Percentiles rank a stretch among this genome's conserved stretches.
Conservation (phyloP, 2,113 vertebrate genomes). For the Plecotus auritus region DNA sequence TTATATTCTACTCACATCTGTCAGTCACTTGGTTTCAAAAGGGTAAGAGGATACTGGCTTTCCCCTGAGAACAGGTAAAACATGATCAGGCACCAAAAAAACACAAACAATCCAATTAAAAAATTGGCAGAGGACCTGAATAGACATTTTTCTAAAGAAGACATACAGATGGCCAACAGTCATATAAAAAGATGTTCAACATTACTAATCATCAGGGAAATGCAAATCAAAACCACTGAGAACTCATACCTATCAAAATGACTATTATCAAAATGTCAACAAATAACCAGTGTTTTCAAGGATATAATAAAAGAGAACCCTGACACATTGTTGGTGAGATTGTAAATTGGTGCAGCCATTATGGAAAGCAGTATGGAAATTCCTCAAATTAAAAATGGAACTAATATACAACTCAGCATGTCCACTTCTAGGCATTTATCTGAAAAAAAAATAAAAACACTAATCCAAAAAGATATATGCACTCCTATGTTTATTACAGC, state of each 20-base stretch:
- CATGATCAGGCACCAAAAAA: not conserved
- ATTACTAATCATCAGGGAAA: not conserved
- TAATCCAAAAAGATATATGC: not conserved
- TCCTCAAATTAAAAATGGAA: not conserved
- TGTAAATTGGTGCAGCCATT: not conserved
- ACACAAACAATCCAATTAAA: not conserved
- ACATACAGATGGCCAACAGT: not conserved
- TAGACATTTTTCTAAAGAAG: not conserved
- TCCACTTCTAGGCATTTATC: not conserved
- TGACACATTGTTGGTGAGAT: too few relatives aligned
- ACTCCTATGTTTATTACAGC: not conserved
- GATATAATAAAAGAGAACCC: not conserved
- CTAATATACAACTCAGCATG: not conserved
- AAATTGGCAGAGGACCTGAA: not conserved
- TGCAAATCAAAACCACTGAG: not conserved
- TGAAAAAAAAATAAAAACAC: not conserved
- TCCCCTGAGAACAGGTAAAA: not conserved
- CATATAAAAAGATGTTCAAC: not conserved
- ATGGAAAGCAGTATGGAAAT: not conserved
- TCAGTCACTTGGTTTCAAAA: not conserved
- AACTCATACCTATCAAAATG: not conserved
- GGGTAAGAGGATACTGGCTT: not conserved
- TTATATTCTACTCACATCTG: not conserved
- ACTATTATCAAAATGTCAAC: not conserved
- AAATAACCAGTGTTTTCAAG: not conserved